Conservation (phyloP, 2,113 vertebrate species). For the Nymphicus hollandicus region DNA sequence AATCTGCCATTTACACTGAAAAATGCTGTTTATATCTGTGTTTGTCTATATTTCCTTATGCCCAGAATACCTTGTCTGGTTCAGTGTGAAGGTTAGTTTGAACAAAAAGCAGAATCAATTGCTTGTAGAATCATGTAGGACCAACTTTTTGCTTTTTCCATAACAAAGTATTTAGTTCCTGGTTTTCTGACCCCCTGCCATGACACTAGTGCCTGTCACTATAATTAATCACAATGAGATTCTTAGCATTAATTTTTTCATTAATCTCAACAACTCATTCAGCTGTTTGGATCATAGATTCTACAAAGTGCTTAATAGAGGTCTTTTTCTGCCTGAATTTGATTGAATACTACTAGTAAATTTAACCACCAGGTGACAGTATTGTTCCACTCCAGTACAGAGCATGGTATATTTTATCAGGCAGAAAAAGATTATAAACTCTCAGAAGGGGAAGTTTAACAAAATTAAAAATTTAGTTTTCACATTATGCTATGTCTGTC, state of each 20-base stretch:
- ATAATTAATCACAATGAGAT: neutral
- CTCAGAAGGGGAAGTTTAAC: neutral
- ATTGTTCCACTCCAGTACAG: neutral
- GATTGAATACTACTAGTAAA: neutral
- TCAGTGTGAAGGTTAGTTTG: neutral
- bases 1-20: neutral
- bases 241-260: neutral
- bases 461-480: neutral
- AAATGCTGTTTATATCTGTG: neutral
- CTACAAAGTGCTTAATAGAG: neutral
- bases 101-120: neutral
- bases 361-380: slow-evolving; percentile 65
- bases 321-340: neutral
- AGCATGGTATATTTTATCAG: neutral
- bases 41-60: neutral
- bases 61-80: neutral
- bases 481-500: neutral
- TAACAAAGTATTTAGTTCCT: neutral
- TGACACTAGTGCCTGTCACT: neutral
- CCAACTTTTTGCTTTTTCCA: neutral
- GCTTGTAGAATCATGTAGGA: neutral
- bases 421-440: neutral
- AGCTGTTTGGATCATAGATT: neutral
- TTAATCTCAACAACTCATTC: neutral
- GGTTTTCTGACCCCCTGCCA: neutral